These are phyloP conservation scores for Cavia aperea DNA, from an alignment of 2,113 vertebrate species.

Conservation along the genomic window DNA sequence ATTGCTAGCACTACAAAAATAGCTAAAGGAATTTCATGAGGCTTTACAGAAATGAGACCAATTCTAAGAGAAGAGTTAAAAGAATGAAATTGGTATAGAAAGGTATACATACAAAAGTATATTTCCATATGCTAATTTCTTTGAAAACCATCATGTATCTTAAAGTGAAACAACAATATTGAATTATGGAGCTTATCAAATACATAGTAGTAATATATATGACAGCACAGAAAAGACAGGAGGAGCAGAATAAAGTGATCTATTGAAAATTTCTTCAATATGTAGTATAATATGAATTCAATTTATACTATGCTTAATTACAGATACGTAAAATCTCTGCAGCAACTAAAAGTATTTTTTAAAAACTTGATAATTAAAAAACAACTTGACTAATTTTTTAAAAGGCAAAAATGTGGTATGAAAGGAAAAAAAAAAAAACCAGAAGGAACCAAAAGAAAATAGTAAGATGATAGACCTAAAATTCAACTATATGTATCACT, in stretches of 20 bases:
- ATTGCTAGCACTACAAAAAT: background rate
- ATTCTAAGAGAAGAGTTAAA: background rate
- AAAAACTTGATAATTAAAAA: background rate
- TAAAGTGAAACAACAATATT: constrained; percentile 18
- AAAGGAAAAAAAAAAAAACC: constrained; percentile 25
- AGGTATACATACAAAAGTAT: background rate
- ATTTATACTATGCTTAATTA: background rate
- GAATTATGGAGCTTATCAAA: background rate
- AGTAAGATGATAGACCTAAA: background rate
- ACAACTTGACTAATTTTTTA: background rate
- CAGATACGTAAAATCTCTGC: background rate
- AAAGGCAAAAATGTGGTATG: background rate
- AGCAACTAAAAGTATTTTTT: background rate
- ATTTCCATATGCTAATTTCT: background rate
- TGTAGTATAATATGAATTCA: background rate
- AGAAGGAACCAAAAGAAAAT: background rate
- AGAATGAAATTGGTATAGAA: background rate
- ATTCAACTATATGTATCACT: background rate
- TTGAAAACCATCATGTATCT: background rate
- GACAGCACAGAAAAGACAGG: background rate
- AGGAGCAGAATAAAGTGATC: background rate
- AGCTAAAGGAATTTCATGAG: constrained; percentile 5
- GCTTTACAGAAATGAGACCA: background rate
- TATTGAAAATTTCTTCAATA: background rate
- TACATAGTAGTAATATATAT: background rate